Evolutionary conservation across 2,888 invertebrate species (phyloP).

Genomic region (Anticlea derivata): DNA sequence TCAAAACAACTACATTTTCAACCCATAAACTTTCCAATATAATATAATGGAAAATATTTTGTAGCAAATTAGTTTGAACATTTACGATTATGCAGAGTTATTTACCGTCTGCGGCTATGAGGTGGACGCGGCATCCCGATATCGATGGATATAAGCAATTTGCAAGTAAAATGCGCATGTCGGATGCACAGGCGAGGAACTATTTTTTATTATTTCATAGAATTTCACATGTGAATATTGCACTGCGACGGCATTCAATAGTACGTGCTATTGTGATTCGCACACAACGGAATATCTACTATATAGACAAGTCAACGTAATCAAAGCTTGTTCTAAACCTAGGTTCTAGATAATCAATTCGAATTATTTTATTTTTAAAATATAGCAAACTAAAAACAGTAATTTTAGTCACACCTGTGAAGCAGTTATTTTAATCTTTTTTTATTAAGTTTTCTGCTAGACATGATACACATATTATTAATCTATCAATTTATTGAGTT

Average conservation of each 20-base stretch:
- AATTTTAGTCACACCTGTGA: no score
- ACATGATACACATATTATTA: no score
- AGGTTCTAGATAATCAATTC: no score
- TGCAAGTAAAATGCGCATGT: slow-evolving; percentile 78
- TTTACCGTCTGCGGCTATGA: slow-evolving; percentile 38
- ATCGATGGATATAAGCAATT: slow-evolving; percentile 77
- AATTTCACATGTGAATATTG: slow-evolving; percentile 62
- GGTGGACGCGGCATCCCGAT: slow-evolving; percentile 53
- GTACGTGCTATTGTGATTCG: slow-evolving; percentile 39
- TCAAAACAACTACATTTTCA: background rate
- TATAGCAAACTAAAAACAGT: no score
- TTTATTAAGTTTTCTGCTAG: no score
- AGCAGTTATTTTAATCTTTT: no score
- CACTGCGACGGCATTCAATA: slow-evolving; percentile 35
- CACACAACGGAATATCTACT: slow-evolving; percentile 4
- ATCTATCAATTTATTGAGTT: no score
- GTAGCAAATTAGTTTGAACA: slow-evolving; percentile 29
- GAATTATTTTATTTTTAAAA: no score
- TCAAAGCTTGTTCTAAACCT: no score
- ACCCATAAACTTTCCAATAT: background rate
- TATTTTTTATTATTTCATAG: slow-evolving; percentile 64
- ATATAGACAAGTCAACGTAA: background rate
- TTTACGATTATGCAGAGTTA: slow-evolving; percentile 34
- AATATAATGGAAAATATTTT: slow-evolving; percentile 12
- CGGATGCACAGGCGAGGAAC: slow-evolving; percentile 59